Conservation (phyloP, 2,888 invertebrate species). For the Agonum fuliginosum region DNA sequence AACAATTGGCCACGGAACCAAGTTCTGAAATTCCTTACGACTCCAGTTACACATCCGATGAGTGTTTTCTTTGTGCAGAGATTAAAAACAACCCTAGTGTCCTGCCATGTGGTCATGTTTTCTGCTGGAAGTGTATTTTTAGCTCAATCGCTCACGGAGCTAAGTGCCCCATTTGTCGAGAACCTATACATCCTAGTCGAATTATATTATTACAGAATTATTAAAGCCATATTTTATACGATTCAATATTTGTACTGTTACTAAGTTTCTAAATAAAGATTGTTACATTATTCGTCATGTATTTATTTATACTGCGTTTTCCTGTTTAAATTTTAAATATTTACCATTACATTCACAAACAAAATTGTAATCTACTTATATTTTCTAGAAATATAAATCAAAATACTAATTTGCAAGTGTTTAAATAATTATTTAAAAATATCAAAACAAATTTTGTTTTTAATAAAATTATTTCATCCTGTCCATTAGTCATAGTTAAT, state of each 20-base stretch:
- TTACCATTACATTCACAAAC: not conserved
- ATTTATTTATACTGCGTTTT: constrained; percentile 4
- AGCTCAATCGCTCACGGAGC: constrained; percentile 27
- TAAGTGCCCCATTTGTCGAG: constrained; percentile 48
- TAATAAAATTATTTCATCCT: too few relatives aligned
- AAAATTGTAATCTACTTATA: not conserved
- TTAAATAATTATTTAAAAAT: too few relatives aligned
- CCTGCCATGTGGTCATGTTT: constrained; percentile 50
- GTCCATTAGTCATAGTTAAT: too few relatives aligned
- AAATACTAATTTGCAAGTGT: not conserved
- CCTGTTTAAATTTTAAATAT: not conserved
- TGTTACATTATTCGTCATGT: not conserved
- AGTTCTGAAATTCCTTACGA: constrained; percentile 3
- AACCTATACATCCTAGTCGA: constrained; percentile 25
- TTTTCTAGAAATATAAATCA: not conserved
- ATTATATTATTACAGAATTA: constrained; percentile 54
- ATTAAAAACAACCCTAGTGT: constrained; percentile 33
- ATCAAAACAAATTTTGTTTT: too few relatives aligned
- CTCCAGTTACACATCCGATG: not conserved
- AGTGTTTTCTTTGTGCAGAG: constrained; percentile 42
- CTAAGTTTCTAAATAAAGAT: not conserved
- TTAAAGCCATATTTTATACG: not conserved
- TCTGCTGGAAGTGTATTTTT: constrained; percentile 56
- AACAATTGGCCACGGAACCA: not conserved
- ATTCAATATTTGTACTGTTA: not conserved